These are phyloP conservation scores for Parus major DNA, from an alignment of 2,113 vertebrate species.

Conservation along the genomic window DNA sequence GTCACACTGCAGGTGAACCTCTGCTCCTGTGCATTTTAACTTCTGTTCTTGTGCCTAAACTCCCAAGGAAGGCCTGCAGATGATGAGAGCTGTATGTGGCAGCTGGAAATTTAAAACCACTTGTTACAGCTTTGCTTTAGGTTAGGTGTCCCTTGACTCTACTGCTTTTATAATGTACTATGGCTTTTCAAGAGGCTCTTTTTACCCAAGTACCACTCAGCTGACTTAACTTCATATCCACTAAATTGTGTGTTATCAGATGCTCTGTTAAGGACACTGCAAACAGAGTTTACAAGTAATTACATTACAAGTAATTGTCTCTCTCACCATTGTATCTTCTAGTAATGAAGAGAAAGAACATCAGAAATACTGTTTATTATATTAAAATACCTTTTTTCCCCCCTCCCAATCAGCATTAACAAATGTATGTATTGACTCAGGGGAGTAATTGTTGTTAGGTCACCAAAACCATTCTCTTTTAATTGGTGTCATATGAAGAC, in stretches of 20 bases:
- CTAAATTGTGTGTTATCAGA: neutral
- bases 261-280: neutral
- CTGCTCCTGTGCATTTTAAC: neutral
- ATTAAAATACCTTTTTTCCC: neutral
- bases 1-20: neutral
- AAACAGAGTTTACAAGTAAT: neutral
- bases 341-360: neutral
- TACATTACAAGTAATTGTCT: neutral
- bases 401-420: neutral
- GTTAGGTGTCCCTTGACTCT: neutral
- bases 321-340: neutral
- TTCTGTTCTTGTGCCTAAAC: neutral
- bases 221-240: neutral
- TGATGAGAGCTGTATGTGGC: neutral
- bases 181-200: neutral
- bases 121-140: neutral
- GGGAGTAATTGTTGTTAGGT: neutral
- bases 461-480: neutral
- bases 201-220: neutral
- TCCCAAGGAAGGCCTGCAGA: neutral
- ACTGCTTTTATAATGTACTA: neutral
- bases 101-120: neutral
- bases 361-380: neutral
- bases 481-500: neutral
- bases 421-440: neutral